Evolutionary conservation across 2,113 vertebrate species (phyloP), one percentile per base, ranked within the genome.

Genomic region (Anoura caudifer): DNA sequence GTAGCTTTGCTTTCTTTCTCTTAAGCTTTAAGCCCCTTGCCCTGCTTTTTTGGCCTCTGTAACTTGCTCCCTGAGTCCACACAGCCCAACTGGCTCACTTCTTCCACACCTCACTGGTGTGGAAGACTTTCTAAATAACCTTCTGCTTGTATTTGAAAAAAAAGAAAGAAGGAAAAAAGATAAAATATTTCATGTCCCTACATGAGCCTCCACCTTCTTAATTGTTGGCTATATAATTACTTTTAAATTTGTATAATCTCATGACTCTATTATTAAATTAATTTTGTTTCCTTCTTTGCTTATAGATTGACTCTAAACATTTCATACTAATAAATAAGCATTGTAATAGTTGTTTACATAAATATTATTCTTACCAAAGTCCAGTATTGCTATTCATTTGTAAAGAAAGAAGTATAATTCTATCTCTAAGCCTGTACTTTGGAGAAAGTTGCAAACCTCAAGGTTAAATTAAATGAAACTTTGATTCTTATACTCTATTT

Each of bases 381-480:
- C 10, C 5, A 87, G 10, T 67, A 73, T 19, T 73, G 19, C 12
- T 13, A 73, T 63, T 69, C 43, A 89, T 72, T 59, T 67, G 36
- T 73, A 67, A 31, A 90, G 56, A 59, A 70, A 22, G 13, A 85
- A 89, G 19, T 52, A 65, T 4, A 77, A 79, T 73, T 95, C 45
- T 76, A 28, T 67, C 59, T 38, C 4, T 65, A 83, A 87, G 50
- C 5, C 2, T 70, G 6, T 50, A 22, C 17, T 75, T 45, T 43
- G 43, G 31, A 84, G n/a, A 88, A 61, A 63, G 10, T 70, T 73
- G 83, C 14, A 69, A 63, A 43, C 1, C 20, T 85, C 47, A 65
- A 28, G 11, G 50, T 84, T 90, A 87, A 95, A 93, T 80, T 90
- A 84, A 96, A 92, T 52, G 10, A 69, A 79, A 69, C 26, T 2